Conservation (phyloP, 2,888 invertebrate genomes). For the Teleiodes luculella region DNA sequence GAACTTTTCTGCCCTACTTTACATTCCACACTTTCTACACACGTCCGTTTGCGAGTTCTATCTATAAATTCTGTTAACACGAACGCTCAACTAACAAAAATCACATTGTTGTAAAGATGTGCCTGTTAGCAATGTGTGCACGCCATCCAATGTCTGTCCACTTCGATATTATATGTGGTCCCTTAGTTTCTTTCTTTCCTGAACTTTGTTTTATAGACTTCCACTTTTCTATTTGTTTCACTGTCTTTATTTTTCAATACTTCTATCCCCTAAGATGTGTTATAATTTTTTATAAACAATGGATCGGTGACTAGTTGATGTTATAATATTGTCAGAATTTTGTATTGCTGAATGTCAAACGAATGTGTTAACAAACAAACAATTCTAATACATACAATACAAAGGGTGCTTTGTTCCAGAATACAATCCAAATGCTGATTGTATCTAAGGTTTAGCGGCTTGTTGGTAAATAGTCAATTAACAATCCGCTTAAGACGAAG, state of each 20-base stretch:
- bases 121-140: constrained; percentile 75
- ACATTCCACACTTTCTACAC: constrained; percentile 55
- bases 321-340: constrained; percentile 8
- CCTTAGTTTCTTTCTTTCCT: constrained; percentile 56
- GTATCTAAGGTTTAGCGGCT: constrained; percentile 32
- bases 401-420: constrained; percentile 45
- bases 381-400: constrained; percentile 51
- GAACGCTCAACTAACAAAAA: constrained; percentile 44
- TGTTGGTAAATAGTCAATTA: constrained; percentile 36
- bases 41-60: constrained; percentile 22
- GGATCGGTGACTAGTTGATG: constrained; percentile 8
- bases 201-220: constrained; percentile 55
- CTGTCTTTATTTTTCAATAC: constrained; percentile 58
- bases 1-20: constrained; percentile 55
- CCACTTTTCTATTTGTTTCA: constrained; percentile 55
- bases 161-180: constrained; percentile 77
- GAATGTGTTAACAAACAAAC: constrained; percentile 34
- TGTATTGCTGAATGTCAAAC: constrained; percentile 7
- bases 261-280: constrained; percentile 32
- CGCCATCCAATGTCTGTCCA: constrained; percentile 72
- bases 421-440: constrained; percentile 42
- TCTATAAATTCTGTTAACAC: constrained; percentile 51
- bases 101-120: constrained; percentile 57
- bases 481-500: constrained; percentile 39
- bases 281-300: constrained; percentile 21